These are phyloP conservation scores for Phalacrocorax brasilianus DNA, from an alignment of 2,113 vertebrate species.

Conservation along the genomic window DNA sequence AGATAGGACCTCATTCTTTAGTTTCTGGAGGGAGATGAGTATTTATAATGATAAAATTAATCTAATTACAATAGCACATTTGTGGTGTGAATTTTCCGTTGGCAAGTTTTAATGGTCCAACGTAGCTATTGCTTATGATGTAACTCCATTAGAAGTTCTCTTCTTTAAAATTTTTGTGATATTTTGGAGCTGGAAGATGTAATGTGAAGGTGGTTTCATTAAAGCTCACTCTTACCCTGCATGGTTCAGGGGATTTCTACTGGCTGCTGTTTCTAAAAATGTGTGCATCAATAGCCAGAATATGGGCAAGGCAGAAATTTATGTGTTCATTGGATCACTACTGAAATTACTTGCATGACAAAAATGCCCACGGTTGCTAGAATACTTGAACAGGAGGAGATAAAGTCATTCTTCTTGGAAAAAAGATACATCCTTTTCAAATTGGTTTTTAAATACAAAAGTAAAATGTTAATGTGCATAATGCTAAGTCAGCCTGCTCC, in stretches of 20 bases:
- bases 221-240: neutral
- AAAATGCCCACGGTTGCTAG: neutral
- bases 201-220: neutral
- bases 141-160: neutral
- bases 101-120: neutral
- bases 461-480: neutral
- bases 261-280: neutral
- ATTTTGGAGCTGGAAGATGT: neutral
- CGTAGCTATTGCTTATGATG: neutral
- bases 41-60: neutral
- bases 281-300: neutral
- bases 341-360: neutral
- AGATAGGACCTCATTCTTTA: neutral
- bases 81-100: neutral
- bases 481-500: neutral
- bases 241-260: neutral
- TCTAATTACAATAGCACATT: conserved; percentile 2
- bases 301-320: neutral
- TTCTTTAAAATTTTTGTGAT: neutral
- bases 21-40: neutral
- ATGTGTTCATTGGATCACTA: neutral
- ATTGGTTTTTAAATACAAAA: neutral
- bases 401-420: neutral
- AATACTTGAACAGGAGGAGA: neutral
- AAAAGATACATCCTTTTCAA: neutral